Conservation (phyloP, 1,140 invertebrate genomes). For the Danaus melanippus region DNA sequence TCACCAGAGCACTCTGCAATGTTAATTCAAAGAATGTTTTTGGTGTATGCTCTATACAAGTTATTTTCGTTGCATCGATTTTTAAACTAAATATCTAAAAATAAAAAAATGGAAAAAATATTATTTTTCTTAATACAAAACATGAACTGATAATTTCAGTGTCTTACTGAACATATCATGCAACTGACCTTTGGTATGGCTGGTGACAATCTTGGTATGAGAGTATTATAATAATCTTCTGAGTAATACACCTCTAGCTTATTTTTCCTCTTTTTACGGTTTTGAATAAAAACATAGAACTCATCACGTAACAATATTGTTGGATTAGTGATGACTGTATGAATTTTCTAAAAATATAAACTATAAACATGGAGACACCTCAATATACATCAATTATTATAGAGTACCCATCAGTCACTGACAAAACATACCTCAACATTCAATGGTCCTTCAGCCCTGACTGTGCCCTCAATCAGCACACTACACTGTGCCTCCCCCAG, state of each 20-base stretch:
- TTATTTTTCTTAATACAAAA: no score
- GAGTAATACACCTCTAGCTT: conserved; percentile 11
- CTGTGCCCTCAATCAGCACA: conserved; percentile 80
- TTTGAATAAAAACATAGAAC: conserved; percentile 75
- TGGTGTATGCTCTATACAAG: conserved; percentile 76
- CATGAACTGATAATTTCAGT: conserved; percentile 3
- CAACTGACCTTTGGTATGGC: conserved; percentile 81
- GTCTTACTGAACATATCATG: background rate
- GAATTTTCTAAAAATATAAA: conserved; percentile 78
- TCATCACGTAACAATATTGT: conserved; percentile 78
- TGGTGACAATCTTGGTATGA: conserved; percentile 75
- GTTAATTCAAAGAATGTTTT: conserved; percentile 55
- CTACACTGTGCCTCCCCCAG: conserved; percentile 81
- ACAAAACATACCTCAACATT: conserved; percentile 78
- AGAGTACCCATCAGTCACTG: background rate
- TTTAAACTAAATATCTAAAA: conserved; percentile 79
- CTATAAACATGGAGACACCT: conserved; percentile 7
- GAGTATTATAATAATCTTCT: conserved; percentile 35
- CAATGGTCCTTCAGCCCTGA: conserved; percentile 82
- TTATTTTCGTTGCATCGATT: conserved; percentile 79
- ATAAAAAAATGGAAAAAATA: conserved; percentile 18
- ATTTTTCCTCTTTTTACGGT: conserved; percentile 53
- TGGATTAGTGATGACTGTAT: conserved; percentile 79
- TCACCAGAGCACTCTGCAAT: conserved; percentile 62
- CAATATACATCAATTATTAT: background rate